Evolutionary conservation across 2,888 invertebrate species (phyloP), one percentile per base, ranked within the genome.

Genomic region (Lottia scabra): DNA sequence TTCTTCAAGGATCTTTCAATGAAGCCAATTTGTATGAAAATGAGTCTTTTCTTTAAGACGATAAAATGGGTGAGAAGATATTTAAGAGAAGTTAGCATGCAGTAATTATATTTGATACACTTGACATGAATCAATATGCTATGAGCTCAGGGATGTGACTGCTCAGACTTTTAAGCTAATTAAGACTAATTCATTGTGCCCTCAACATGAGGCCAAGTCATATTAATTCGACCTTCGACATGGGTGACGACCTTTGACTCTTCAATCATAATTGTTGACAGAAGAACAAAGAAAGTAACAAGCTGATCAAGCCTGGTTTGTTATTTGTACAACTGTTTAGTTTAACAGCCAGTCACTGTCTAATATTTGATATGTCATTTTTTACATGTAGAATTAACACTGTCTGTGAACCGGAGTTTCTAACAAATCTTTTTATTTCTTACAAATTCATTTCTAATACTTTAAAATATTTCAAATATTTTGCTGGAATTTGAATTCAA

Each of bases 201-300:
- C 56, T 56, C 56, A 23, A 56, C 56, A 56, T 56, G 56, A 56
- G 56, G 56, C 56, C 56, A 56, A 56, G 56, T 56, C 68, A 15
- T 44, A 69, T 63, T 26, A 63, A 23, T 43, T 68, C 63, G 68
- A 69, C 68, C 68, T 44, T 63, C 63, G 63, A 63, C 26, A 27
- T n/a, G 30, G 63, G 45, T 38, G 38, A 16, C 46, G 45, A 69
- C 68, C 68, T 63, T 45, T 69, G 68, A 69, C 68, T 43, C 68
- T 56, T 56, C 23, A 56, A 56, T 56, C 56, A 56, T 23, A 56
- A 56, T 23, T 23, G 19, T 56, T 56, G 56, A 56, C 56, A 56
- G 56, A 56, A 10, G 56, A 56, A 56, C 56, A 56, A 56, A 56
- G 56, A 56, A 56, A 56, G 56, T 56, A 56, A 23, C 56, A 56